Percentiles rank a stretch among this genome's conserved stretches.
phyloP scores from a whole-genome alignment of 2,888 invertebrate species.

The Siphlonurus alternatus region DNA sequence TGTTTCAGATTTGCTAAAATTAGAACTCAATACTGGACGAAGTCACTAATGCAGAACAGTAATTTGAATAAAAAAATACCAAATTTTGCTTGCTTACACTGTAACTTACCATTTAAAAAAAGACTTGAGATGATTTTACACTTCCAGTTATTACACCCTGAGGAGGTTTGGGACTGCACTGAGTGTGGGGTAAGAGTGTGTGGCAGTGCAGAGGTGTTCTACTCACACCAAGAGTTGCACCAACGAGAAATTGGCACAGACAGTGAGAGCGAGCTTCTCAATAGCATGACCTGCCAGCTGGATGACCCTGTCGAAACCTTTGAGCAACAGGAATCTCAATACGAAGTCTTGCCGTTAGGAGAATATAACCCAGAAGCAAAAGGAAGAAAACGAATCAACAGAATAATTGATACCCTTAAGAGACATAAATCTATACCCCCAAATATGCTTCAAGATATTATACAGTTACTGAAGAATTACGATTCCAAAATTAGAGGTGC shows the following conservation, averaged over 20 bases:
- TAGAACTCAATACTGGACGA: too few species aligned
- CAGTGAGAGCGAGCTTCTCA: neutral
- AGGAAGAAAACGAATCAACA: too few species aligned
- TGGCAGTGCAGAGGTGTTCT: neutral
- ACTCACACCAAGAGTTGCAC: neutral
- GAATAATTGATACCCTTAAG: too few species aligned
- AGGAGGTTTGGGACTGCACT: neutral
- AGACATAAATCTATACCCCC: too few species aligned
- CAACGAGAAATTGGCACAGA: neutral
- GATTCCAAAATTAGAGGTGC: too few species aligned
- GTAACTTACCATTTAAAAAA: neutral
- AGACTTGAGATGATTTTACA: neutral
- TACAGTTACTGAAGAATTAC: too few species aligned
- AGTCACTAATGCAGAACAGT: too few species aligned
- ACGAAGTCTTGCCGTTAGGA: neutral
- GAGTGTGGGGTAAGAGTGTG: neutral
- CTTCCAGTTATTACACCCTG: neutral
- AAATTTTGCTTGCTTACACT: neutral
- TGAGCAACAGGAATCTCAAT: neutral
- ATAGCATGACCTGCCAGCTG: neutral
- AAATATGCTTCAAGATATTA: too few species aligned
- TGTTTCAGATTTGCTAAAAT: too few species aligned
- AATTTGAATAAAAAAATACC: too few species aligned
- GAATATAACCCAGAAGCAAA: neutral
- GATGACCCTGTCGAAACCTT: neutral